These are phyloP conservation scores for Leptinotarsa rubiginosa DNA, from an alignment of 2,888 invertebrate genomes.

Conservation along the genomic window DNA sequence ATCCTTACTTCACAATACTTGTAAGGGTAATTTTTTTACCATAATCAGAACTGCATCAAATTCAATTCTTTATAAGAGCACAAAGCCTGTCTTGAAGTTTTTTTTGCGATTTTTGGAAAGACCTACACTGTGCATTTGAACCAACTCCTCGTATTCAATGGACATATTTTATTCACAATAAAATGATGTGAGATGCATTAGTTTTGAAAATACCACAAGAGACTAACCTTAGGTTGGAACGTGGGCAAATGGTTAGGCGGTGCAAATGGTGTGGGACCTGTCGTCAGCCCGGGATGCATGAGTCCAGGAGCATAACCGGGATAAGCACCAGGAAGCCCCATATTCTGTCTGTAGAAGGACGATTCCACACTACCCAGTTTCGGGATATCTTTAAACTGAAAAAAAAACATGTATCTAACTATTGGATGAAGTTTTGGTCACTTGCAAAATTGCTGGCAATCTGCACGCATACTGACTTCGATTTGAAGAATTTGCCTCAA, in stretches of 20 bases:
- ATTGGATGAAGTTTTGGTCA: slow-evolving; percentile 26
- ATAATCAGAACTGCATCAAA: too few species aligned
- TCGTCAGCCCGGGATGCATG: slow-evolving; percentile 79
- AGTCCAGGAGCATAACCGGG: slow-evolving; percentile 82
- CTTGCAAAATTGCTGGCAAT: slow-evolving; percentile 2
- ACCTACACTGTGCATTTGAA: background rate
- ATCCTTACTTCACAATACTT: too few species aligned
- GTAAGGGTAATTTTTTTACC: too few species aligned
- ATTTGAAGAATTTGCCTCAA: too few species aligned
- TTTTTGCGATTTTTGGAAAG: background rate
- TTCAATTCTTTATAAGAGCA: too few species aligned
- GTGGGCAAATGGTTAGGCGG: slow-evolving; percentile 88
- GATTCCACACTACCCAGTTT: slow-evolving; percentile 84
- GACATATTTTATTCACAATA: slow-evolving; percentile 32
- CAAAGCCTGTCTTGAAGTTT: too few species aligned
- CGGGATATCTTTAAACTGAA: slow-evolving; percentile 86
- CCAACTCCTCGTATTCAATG: background rate
- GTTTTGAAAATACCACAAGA: background rate
- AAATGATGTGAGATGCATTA: slow-evolving; percentile 35
- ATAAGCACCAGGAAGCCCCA: slow-evolving; percentile 80
- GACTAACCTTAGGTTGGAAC: slow-evolving; percentile 86
- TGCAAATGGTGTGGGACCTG: slow-evolving; percentile 86
- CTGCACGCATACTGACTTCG: background rate
- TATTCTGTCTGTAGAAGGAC: slow-evolving; percentile 81
- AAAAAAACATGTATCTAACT: slow-evolving; percentile 26